Percentiles rank a stretch among this genome's conserved stretches.
These are phyloP conservation scores for Hestina assimilis DNA, from an alignment of 1,140 invertebrate genomes.

Conservation along the genomic window DNA sequence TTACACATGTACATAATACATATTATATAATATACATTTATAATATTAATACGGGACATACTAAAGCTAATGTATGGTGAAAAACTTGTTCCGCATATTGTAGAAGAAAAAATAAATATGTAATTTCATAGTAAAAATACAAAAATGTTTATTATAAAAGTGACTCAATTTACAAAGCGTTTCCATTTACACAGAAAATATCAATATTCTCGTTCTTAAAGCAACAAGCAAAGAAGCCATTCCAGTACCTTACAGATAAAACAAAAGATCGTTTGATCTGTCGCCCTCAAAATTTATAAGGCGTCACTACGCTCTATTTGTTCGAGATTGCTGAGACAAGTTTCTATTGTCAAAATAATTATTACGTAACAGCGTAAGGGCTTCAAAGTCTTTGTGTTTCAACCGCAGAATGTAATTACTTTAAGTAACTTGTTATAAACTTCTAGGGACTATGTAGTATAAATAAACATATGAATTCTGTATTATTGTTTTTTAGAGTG, in stretches of 20 bases:
- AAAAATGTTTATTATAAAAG: slow-evolving; percentile 16
- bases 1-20: no score
- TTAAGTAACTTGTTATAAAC: neutral
- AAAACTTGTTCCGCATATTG: no score
- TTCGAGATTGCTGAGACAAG: slow-evolving; percentile 52
- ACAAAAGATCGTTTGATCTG: slow-evolving; percentile 67
- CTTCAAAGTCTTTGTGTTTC: slow-evolving; percentile 26
- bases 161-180: slow-evolving; percentile 28
- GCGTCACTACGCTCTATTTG: slow-evolving; percentile 31
- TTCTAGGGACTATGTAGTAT: neutral
- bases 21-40: no score
- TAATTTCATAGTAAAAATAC: neutral
- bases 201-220: neutral
- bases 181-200: neutral
- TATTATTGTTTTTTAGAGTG: neutral
- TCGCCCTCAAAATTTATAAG: slow-evolving; percentile 53
- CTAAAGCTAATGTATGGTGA: no score
- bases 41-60: no score
- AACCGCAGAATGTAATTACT: neutral
- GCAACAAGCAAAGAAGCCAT: slow-evolving; percentile 40
- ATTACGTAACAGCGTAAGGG: slow-evolving; percentile 24
- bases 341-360: slow-evolving; percentile 54
- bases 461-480: neutral
- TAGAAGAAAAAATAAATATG: neutral
- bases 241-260: slow-evolving; percentile 51